Evolutionary conservation across 2,113 vertebrate species (phyloP).

Genomic region (Benitochromis conjunctus): DNA sequence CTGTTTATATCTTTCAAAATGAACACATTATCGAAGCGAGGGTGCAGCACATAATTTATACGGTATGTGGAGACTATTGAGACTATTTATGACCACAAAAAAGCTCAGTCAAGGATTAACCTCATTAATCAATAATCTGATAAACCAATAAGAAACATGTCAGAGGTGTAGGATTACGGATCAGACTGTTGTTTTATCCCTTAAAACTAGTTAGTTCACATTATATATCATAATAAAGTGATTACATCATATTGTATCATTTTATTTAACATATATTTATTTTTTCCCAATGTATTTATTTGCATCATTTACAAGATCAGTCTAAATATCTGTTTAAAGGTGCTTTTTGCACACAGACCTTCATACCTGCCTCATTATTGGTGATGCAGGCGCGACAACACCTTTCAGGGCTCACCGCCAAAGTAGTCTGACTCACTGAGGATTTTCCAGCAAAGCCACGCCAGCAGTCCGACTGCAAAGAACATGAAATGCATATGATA

Average conservation of each 20-base stretch:
- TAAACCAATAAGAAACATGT: background rate
- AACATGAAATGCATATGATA: background rate
- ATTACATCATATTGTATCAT: background rate
- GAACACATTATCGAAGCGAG: background rate
- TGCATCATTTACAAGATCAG: background rate
- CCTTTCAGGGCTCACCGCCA: background rate
- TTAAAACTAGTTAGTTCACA: background rate
- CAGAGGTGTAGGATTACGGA: background rate
- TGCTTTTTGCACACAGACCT: background rate
- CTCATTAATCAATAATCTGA: background rate
- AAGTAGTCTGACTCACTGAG: constrained; percentile 1
- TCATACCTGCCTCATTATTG: background rate
- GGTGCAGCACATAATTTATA: background rate
- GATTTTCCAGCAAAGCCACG: background rate
- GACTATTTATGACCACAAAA: background rate
- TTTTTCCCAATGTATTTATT: background rate
- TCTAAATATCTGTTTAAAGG: background rate
- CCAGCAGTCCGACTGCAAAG: background rate
- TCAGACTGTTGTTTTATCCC: background rate
- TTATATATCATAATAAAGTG: background rate
- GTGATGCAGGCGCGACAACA: constrained; percentile 7
- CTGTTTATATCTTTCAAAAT: background rate
- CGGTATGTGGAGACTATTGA: background rate
- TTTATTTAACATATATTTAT: background rate
- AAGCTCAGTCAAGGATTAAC: background rate